Evolutionary conservation across 2,113 vertebrate species (phyloP), one percentile per base, ranked within the genome.

Genomic region (Orientallactaga bullata): DNA sequence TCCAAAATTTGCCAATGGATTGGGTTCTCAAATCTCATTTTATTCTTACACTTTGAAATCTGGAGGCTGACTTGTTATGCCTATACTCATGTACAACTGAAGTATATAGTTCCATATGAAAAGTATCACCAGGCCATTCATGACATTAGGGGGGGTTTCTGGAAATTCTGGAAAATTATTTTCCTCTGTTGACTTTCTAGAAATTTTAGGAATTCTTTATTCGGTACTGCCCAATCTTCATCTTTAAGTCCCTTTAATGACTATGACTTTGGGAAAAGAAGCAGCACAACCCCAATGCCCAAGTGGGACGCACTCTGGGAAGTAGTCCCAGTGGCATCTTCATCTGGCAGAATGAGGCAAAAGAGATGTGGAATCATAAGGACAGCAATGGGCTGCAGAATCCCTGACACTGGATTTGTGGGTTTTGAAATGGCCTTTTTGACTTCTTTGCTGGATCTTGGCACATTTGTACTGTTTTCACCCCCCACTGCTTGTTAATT

Each of bases 11-110:
- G 83, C 47, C 65, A 85, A 83, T 42, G n/a, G 13, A 37, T 23
- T 88, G 20, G 8, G 93, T 88, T 51, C 55, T 87, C 37, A 83
- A 74, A 90, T 81, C 18, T 69, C n/a, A 51, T 83, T 89, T 92
- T 58, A 37, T 72, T 23, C 66, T 83, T 28, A 7, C 35, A 42
- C 32, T 63, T 88, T 61, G 42, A n/a, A 92, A 73, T 61, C 28
- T 26, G 69, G 78, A 37, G 2, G 15, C 1, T 7, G 26, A 30
- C 3, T 92, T 66, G 71, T 58, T 24, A 23, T 35, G 37, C 7
- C 21, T 76, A 26, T 0, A 37, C 1, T 1, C 20, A 60, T 3
- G 1, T 37, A 21, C 30, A 76, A 71, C 24, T 80, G 13, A 94
- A 72, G 15, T 24, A 21, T 7, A 51, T 7, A 60, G 23, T 73